A percentile compares a stretch with the other conserved stretches of the same genome.
Evolutionary conservation across 2,113 vertebrate genomes (phyloP).

Genomic region (Telmatochromis bifrenatus): DNA sequence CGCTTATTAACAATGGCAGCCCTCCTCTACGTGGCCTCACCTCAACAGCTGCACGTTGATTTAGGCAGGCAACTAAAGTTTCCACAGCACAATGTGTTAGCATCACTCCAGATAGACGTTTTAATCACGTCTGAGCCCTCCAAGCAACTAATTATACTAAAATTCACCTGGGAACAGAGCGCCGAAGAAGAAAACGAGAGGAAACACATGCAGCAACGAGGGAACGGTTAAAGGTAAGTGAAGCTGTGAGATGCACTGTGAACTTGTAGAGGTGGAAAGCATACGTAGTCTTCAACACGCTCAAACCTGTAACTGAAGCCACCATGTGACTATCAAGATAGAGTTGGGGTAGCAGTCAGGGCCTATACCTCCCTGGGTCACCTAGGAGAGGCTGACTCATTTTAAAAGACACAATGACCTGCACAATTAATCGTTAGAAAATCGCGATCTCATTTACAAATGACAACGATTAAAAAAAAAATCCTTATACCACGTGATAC

Average conservation of each 20-base stretch:
- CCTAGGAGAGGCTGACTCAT: fast-evolving
- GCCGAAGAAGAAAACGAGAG: not conserved
- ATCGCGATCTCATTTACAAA: fast-evolving
- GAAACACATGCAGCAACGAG: not conserved
- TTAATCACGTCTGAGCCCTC: not conserved
- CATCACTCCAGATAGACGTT: not conserved
- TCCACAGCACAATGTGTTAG: not conserved
- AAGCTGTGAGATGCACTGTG: not conserved
- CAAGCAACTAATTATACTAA: not conserved
- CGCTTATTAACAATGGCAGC: not conserved
- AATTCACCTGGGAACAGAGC: not conserved
- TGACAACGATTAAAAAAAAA: too few species aligned
- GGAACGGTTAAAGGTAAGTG: not conserved
- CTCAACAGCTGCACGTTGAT: not conserved
- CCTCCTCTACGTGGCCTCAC: not conserved
- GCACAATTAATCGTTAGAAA: too few species aligned
- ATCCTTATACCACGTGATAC: too few species aligned
- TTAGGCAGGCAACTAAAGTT: not conserved
- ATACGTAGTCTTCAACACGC: not conserved
- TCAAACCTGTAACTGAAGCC: not conserved
- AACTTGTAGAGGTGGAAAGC: not conserved
- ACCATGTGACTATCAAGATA: not conserved
- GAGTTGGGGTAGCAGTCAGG: not conserved
- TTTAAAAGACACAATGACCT: not conserved
- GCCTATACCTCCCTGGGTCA: not conserved